These are phyloP conservation scores for Rhingia campestris DNA, from an alignment of 2,888 invertebrate species.

Conservation along the genomic window DNA sequence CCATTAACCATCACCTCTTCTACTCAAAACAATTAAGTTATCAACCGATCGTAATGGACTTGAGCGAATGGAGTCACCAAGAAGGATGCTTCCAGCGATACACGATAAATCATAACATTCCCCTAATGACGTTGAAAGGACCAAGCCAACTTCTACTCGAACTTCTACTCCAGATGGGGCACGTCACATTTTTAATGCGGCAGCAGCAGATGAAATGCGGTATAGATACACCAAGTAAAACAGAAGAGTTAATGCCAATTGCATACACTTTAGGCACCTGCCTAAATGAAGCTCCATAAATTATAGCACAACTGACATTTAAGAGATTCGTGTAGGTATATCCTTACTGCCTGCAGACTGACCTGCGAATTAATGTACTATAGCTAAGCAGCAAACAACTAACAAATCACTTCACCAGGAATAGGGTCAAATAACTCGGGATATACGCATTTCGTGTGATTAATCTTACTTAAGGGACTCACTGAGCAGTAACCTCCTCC, in stretches of 20 bases:
- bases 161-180: constrained; percentile 46
- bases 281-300: constrained; percentile 34
- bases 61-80: constrained; percentile 32
- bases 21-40: constrained; percentile 64
- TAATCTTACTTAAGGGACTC: constrained; percentile 65
- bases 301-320: constrained; percentile 41
- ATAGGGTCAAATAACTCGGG: constrained; percentile 47
- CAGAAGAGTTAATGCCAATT: not conserved
- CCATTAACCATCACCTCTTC: constrained; percentile 41
- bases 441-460: constrained; percentile 50
- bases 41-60: constrained; percentile 56
- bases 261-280: not conserved
- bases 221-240: not conserved
- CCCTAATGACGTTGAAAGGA: not conserved
- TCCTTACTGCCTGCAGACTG: constrained; percentile 27
- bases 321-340: constrained; percentile 43
- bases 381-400: constrained; percentile 41
- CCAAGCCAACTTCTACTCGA: not conserved
- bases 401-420: constrained; percentile 51
- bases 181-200: not conserved
- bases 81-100: not conserved
- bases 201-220: constrained; percentile 27
- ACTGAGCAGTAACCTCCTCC: constrained; percentile 6
- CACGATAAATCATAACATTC: constrained; percentile 56
- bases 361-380: constrained; percentile 29